These are phyloP conservation scores for Helicolenus hilgendorfi DNA, from an alignment of 2,797 vertebrate genomes.

Conservation along the genomic window DNA sequence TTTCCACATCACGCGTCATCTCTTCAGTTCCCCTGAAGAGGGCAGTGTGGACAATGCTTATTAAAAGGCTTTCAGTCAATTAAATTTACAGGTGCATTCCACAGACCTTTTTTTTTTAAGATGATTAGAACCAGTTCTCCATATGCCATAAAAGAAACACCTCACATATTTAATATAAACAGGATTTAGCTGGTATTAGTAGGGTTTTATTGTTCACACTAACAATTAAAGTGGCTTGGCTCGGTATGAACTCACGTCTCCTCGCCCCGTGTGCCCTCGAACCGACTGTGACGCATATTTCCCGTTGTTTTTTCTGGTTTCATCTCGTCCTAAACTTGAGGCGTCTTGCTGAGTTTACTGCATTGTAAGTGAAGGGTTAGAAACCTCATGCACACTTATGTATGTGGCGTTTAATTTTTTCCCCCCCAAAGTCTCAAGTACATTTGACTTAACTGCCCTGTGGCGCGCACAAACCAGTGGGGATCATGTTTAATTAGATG, in stretches of 20 bases:
- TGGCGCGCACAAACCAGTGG: slow-evolving; percentile 47
- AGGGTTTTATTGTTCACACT: slow-evolving; percentile 59
- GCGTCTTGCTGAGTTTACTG: slow-evolving; percentile 52
- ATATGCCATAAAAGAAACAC: slow-evolving; percentile 67
- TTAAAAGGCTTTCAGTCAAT: slow-evolving; percentile 41
- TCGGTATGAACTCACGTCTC: slow-evolving; percentile 33
- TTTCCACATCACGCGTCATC: background rate
- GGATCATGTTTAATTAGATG: slow-evolving; percentile 65
- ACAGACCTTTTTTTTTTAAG: slow-evolving; percentile 18
- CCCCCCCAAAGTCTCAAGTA: slow-evolving; percentile 3
- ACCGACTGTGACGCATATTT: slow-evolving; percentile 56
- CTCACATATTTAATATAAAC: slow-evolving; percentile 73
- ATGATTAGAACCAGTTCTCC: slow-evolving; percentile 68
- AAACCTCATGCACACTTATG: background rate
- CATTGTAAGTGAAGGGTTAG: background rate
- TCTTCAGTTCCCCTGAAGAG: slow-evolving; percentile 34
- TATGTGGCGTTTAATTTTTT: background rate
- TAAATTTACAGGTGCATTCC: slow-evolving; percentile 69
- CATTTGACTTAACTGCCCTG: slow-evolving; percentile 38
- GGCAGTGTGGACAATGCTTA: slow-evolving; percentile 19
- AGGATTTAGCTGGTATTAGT: slow-evolving; percentile 71
- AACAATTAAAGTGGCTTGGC: slow-evolving; percentile 58
- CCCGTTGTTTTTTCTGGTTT: slow-evolving; percentile 41
- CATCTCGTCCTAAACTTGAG: slow-evolving; percentile 38
- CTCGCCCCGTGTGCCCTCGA: slow-evolving; percentile 35